phyloP scores from a whole-genome alignment of 2,888 invertebrate genomes.

The Eudasyphora cyanicolor region DNA sequence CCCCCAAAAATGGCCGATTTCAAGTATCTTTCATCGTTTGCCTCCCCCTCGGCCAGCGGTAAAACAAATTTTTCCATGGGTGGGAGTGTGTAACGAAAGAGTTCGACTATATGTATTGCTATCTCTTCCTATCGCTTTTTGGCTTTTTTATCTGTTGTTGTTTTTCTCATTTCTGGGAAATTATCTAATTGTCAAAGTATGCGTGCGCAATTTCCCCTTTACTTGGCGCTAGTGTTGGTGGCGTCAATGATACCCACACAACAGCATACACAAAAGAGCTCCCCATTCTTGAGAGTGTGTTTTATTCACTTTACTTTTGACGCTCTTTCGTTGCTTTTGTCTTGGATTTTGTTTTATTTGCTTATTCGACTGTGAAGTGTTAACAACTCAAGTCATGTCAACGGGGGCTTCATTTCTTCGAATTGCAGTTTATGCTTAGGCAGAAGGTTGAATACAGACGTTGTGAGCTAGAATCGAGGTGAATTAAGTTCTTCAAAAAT shows the following conservation, averaged over 20 bases:
- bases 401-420: background rate
- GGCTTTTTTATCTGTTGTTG: constrained; percentile 35
- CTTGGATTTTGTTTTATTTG: constrained; percentile 50
- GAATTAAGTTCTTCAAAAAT: too few relatives aligned
- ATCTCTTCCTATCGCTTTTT: background rate
- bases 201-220: constrained; percentile 63
- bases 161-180: constrained; percentile 20
- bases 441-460: too few relatives aligned
- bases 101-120: constrained; percentile 43
- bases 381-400: background rate
- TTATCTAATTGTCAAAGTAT: constrained; percentile 59
- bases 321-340: constrained; percentile 35
- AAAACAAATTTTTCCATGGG: constrained; percentile 24
- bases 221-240: background rate
- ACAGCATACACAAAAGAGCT: background rate
- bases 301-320: constrained; percentile 24
- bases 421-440: too few relatives aligned
- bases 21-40: background rate
- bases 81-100: constrained; percentile 45
- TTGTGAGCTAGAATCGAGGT: too few relatives aligned
- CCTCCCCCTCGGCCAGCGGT: too few relatives aligned
- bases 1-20: constrained; percentile 64
- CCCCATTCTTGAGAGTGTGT: background rate
- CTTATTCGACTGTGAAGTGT: background rate
- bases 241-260: constrained; percentile 24